Conservation (phyloP, 2,797 vertebrate species). For the Gallirallus australis region DNA sequence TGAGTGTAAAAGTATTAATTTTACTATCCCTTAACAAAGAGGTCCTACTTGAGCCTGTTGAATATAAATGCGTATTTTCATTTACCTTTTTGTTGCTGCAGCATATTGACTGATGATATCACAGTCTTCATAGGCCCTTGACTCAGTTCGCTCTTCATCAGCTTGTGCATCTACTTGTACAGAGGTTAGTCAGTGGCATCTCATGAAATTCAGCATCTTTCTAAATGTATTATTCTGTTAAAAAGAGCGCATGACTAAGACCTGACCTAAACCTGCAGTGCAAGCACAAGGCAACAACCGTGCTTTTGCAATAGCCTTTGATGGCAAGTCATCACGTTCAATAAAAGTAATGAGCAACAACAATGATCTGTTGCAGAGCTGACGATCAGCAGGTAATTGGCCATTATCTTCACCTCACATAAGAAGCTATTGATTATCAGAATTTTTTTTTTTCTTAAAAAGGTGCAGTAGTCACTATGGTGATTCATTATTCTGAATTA, state of each 20-base stretch:
- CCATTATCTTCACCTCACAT: not conserved
- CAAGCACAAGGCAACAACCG: not conserved
- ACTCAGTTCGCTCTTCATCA: not conserved
- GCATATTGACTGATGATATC: slow-evolving; percentile 4
- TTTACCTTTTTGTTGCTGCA: slow-evolving; percentile 38
- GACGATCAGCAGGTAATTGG: slow-evolving; percentile 45
- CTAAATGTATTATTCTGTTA: slow-evolving; percentile 12
- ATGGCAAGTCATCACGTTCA: slow-evolving; percentile 40
- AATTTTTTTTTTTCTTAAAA: not conserved
- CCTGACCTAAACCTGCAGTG: slow-evolving; percentile 22
- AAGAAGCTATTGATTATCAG: not conserved
- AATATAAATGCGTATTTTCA: slow-evolving; percentile 36
- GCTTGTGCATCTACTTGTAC: not conserved
- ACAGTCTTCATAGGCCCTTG: not conserved
- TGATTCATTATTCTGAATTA: not conserved
- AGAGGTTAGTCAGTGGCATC: slow-evolving; percentile 5
- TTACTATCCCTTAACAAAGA: slow-evolving; percentile 55
- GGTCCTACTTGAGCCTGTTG: slow-evolving; percentile 23
- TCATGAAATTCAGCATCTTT: slow-evolving; percentile 28
- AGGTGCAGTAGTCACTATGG: not conserved
- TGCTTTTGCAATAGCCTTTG: slow-evolving; percentile 35
- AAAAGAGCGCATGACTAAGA: slow-evolving; percentile 35
- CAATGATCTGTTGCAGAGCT: not conserved
- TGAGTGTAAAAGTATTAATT: slow-evolving; percentile 53
- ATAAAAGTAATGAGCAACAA: slow-evolving; percentile 45